Conservation (phyloP, 1,140 invertebrate genomes). For the Archivesica marissinica region DNA sequence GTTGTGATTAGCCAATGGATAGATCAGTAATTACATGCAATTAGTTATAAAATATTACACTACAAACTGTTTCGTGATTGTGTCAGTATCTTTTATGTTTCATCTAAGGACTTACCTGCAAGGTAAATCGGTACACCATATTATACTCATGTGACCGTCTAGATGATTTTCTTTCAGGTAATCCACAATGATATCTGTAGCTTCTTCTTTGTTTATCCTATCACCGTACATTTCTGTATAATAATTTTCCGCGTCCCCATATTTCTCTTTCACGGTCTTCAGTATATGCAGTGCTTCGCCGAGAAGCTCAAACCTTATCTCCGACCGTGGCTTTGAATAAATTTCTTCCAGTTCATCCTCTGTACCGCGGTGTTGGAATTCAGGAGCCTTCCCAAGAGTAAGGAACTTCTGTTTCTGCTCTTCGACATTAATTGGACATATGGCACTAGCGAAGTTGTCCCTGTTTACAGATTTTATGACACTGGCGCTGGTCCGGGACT, state of each 20-base stretch:
- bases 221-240: conserved; percentile 77
- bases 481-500: conserved; percentile 49
- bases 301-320: conserved; percentile 79
- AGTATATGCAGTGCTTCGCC: conserved; percentile 79
- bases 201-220: conserved; percentile 75
- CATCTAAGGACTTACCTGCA: conserved; percentile 75
- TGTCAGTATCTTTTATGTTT: too few species aligned
- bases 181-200: conserved; percentile 73
- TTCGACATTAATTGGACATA: conserved; percentile 77
- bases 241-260: conserved; percentile 77
- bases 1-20: too few species aligned
- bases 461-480: conserved; percentile 60
- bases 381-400: conserved; percentile 72
- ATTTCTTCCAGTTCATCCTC: conserved; percentile 71
- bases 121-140: conserved; percentile 79
- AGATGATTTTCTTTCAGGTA: conserved; percentile 79
- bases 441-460: conserved; percentile 67
- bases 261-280: conserved; percentile 75
- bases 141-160: conserved; percentile 78
- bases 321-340: conserved; percentile 68
- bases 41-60: too few species aligned
- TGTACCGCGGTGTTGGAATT: conserved; percentile 75
- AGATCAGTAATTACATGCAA: too few species aligned
- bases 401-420: conserved; percentile 80
- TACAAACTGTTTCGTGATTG: too few species aligned